phyloP scores from a whole-genome alignment of 2,888 invertebrate genomes.

The Onchidella celtica region DNA sequence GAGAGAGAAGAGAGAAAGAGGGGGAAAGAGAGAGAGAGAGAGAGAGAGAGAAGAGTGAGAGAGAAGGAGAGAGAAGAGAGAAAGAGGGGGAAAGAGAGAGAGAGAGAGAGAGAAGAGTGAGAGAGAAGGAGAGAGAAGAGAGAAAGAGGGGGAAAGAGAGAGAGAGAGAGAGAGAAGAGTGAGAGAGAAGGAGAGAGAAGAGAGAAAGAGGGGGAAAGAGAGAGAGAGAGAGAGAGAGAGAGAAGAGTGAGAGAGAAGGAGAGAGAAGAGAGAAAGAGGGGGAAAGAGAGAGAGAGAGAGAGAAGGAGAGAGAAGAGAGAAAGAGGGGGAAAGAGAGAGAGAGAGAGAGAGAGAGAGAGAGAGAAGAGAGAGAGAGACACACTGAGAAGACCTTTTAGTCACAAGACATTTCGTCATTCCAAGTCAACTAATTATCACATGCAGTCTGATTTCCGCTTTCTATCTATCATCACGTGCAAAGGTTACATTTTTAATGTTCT shows the following conservation, averaged over 20 bases:
- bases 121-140: background rate
- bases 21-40: background rate
- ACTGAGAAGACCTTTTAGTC: too few species aligned
- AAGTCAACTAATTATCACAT: too few species aligned
- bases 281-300: background rate
- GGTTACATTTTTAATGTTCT: too few species aligned
- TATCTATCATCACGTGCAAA: too few species aligned
- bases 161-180: background rate
- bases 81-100: background rate
- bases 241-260: background rate
- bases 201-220: background rate
- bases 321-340: too few species aligned
- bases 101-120: background rate
- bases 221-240: constrained; percentile 16
- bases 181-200: background rate
- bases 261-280: background rate
- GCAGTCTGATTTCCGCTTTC: too few species aligned
- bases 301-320: too few species aligned
- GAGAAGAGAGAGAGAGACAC: background rate
- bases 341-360: too few species aligned
- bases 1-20: background rate
- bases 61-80: background rate
- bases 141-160: background rate
- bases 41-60: background rate
- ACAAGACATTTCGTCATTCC: too few species aligned